phyloP scores from a whole-genome alignment of 2,797 vertebrate species.

The Ibycter americanus region DNA sequence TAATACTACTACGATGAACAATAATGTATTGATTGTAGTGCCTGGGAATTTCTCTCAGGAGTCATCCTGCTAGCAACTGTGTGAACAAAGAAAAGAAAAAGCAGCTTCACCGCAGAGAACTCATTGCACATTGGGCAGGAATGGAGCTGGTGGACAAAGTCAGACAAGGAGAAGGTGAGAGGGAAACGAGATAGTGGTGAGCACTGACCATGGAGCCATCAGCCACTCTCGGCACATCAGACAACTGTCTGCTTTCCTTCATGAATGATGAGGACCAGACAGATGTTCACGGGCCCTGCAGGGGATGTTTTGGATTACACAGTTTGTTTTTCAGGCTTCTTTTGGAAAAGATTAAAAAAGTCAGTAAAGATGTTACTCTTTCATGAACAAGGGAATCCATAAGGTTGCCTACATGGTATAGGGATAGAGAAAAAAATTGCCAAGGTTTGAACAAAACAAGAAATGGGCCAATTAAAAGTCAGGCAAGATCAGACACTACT shows the following conservation, averaged over 20 bases:
- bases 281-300: background rate
- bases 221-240: background rate
- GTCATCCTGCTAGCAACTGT: background rate
- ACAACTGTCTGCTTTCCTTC: background rate
- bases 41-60: background rate
- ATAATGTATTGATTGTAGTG: background rate
- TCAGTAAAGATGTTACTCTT: background rate
- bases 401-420: background rate
- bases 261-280: background rate
- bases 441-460: background rate
- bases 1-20: background rate
- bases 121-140: background rate
- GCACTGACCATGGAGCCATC: background rate
- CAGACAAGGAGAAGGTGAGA: background rate
- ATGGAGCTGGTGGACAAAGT: background rate
- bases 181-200: fast-evolving
- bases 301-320: background rate
- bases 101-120: background rate
- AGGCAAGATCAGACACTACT: background rate
- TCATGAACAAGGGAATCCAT: background rate
- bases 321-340: background rate
- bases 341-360: background rate
- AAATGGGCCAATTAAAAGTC: background rate
- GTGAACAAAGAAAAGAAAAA: background rate
- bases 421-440: background rate